Evolutionary conservation across 2,888 invertebrate species (phyloP), one percentile per base, ranked within the genome.

Genomic region (Lapara coniferarum): DNA sequence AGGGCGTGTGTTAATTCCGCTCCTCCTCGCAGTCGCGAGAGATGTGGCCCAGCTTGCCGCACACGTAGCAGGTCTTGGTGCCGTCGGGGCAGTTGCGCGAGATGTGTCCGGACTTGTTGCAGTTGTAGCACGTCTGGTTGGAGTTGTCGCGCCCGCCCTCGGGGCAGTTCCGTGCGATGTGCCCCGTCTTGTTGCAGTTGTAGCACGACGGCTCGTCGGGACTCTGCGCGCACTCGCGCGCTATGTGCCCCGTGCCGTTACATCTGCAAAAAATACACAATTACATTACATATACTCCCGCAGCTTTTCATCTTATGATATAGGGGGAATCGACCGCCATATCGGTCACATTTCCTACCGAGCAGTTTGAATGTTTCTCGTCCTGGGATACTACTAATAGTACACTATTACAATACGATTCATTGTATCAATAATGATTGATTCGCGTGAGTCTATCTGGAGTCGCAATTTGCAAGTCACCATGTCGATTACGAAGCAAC

Each of bases 111-210:
- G 97, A 96, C 95, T 97, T 97, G 94, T 97, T 97, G 95, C 98
- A 98, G 94, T 97, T 98, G 95, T 98, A 98, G 95, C 98, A 98
- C 68, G 97, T 97, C 85, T 95, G 95, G 89, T 95, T 95, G 83
- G 95, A 95, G 92, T 96, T 95, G 85, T 95, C 95, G 85, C 95
- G 95, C 76, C 95, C 95, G 81, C 95, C 95, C 90, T 97, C 97
- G 70, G 97, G 97, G 94, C 97, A 97, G 93, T 96, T 96, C 85
- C 97, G 96, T 73, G 97, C 98, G 89, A 98, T 97, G 95, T 98
- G 98, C 80, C 98, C 98, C 77, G 97, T 96, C 95, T 98, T 97
- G 94, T 97, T 97, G 95, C 98, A 98, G 93, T 97, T 98, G 95
- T 98, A 98, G 95, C 98, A 98, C 84, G 97, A 97, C 90, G 97